Percentiles rank a stretch among this genome's conserved stretches.
phyloP scores from a whole-genome alignment of 2,888 invertebrate genomes.

The Drosophila putrida region DNA sequence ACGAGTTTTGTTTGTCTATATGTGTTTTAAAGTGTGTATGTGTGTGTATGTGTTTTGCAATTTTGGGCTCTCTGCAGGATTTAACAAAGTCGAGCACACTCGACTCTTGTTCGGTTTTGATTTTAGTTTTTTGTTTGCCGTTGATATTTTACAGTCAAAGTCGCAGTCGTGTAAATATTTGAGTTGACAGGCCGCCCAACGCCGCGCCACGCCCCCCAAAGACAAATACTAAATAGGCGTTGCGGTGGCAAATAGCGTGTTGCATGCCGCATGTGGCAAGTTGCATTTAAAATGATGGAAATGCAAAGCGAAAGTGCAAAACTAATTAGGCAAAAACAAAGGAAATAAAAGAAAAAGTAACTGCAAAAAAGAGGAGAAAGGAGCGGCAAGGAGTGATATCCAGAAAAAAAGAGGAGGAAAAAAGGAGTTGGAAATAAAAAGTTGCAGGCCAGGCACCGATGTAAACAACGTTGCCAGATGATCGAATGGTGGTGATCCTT shows the following conservation, averaged over 20 bases:
- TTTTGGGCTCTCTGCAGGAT: neutral
- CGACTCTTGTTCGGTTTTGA: neutral
- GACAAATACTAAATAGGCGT: neutral
- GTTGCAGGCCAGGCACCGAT: constrained; percentile 44
- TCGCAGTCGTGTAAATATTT: constrained; percentile 1
- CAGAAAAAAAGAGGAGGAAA: neutral
- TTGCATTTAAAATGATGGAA: constrained; percentile 42
- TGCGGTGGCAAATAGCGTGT: constrained; percentile 13
- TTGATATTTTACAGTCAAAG: constrained; percentile 3
- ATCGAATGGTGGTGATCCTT: constrained; percentile 86
- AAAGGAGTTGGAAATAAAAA: neutral
- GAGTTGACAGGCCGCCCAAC: neutral
- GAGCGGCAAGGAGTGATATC: neutral
- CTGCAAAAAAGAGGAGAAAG: neutral
- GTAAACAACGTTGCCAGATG: constrained; percentile 82
- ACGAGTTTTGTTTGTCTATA: neutral
- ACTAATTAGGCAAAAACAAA: constrained; percentile 41
- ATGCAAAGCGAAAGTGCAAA: constrained; percentile 53
- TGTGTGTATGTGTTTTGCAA: neutral
- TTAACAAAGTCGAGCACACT: neutral
- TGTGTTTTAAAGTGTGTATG: neutral
- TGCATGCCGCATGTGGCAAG: constrained; percentile 24
- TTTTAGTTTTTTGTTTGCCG: neutral
- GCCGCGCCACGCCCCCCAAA: constrained; percentile 1
- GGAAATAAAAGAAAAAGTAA: neutral